Evolutionary conservation across 2,888 invertebrate species (phyloP).

Genomic region (Neoaliturus tenellus): DNA sequence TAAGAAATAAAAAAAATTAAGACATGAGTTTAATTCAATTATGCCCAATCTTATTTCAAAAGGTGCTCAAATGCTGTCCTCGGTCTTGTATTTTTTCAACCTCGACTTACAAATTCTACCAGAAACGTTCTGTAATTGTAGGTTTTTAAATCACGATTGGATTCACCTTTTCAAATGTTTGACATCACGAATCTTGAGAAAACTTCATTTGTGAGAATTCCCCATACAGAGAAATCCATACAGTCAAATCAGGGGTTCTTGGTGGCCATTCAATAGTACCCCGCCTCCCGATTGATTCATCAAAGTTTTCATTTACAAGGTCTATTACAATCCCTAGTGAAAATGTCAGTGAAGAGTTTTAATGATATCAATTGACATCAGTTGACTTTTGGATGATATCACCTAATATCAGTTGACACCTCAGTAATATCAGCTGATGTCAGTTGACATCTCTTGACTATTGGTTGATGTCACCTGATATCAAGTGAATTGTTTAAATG

Average conservation of each 20-base stretch:
- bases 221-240: constrained; percentile 44
- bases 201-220: constrained; percentile 38
- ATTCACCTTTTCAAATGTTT: constrained; percentile 44
- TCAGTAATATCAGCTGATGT: no score
- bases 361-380: no score
- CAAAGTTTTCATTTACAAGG: constrained; percentile 34
- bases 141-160: constrained; percentile 47
- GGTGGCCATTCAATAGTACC: constrained; percentile 30
- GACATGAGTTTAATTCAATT: not conserved
- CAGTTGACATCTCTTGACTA: no score
- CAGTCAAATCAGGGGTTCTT: constrained; percentile 6
- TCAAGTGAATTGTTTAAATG: no score
- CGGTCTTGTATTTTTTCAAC: constrained; percentile 2
- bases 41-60: not conserved
- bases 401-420: no score
- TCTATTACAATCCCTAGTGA: not conserved
- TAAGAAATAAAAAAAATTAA: no score
- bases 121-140: constrained; percentile 35
- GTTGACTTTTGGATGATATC: no score
- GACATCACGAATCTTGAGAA: constrained; percentile 50
- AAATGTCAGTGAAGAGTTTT: no score
- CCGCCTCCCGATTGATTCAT: constrained; percentile 9
- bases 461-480: no score
- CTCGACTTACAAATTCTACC: not conserved
- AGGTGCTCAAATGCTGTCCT: constrained; percentile 8